phyloP scores from a whole-genome alignment of 2,797 vertebrate species.

The Acanthornis magna region DNA sequence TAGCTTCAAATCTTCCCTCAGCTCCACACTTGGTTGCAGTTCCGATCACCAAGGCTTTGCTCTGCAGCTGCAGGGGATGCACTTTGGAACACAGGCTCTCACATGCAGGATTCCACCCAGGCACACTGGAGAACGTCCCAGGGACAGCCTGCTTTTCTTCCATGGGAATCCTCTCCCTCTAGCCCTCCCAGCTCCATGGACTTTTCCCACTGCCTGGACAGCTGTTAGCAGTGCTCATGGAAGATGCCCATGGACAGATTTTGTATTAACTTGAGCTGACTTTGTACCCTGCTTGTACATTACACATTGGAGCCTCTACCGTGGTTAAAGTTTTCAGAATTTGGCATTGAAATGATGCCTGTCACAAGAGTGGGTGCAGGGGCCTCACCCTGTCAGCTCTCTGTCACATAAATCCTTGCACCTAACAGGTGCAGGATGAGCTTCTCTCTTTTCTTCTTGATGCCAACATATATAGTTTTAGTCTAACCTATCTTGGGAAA shows the following conservation, averaged over 20 bases:
- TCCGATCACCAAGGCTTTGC: not conserved
- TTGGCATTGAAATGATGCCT: not conserved
- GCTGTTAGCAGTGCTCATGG: too few relatives aligned
- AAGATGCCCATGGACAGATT: not conserved
- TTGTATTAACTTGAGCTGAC: not conserved
- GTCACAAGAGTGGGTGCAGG: not conserved
- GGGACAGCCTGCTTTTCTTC: not conserved
- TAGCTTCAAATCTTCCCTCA: not conserved
- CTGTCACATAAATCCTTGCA: not conserved
- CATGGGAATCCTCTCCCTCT: not conserved
- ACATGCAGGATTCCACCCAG: not conserved
- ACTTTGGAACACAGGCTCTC: accelerated
- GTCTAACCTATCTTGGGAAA: not conserved
- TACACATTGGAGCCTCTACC: not conserved
- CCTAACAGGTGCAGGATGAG: not conserved
- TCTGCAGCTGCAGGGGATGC: not conserved
- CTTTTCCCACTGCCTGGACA: not conserved
- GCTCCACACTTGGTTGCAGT: not conserved
- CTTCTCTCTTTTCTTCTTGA: not conserved
- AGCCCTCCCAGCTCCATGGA: not conserved
- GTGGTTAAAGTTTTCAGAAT: not conserved
- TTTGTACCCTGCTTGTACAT: not conserved
- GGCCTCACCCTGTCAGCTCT: not conserved
- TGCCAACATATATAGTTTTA: not conserved
- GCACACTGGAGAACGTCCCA: not conserved